Evolutionary conservation across 2,113 vertebrate species (phyloP).

Genomic region (Microcebus griseorufus): DNA sequence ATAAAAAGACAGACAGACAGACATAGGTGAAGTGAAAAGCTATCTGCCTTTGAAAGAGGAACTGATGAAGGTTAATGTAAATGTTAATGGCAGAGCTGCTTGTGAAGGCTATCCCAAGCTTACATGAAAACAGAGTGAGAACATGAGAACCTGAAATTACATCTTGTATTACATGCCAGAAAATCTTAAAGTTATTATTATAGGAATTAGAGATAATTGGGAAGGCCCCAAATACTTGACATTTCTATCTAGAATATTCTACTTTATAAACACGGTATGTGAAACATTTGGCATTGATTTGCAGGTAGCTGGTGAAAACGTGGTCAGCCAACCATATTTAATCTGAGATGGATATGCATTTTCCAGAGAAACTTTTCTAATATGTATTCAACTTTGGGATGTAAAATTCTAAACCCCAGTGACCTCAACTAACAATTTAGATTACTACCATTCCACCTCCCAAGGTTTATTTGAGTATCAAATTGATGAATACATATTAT

Average conservation of each 20-base stretch:
- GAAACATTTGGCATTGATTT: constrained; percentile 2
- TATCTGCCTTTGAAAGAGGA: constrained; percentile 60
- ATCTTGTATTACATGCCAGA: constrained; percentile 3
- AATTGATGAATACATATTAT: not conserved
- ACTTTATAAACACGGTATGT: not conserved
- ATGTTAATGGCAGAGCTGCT: constrained; percentile 56
- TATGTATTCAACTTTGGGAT: not conserved
- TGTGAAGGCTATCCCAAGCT: constrained; percentile 13
- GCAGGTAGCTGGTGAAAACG: not conserved
- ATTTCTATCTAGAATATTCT: not conserved
- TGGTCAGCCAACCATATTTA: not conserved
- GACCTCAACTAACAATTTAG: not conserved
- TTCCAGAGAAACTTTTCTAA: not conserved
- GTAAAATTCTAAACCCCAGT: not conserved
- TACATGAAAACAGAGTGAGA: not conserved
- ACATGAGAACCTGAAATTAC: constrained; percentile 44
- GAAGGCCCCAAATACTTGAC: not conserved
- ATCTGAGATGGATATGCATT: not conserved
- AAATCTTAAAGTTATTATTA: constrained; percentile 41
- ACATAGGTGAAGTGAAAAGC: not conserved
- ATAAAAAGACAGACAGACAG: too few relatives aligned
- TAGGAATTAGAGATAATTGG: constrained; percentile 22
- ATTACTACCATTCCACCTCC: not conserved
- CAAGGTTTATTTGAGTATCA: not conserved
- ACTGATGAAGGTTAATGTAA: constrained; percentile 41